phyloP scores from a whole-genome alignment of 2,888 invertebrate species.

The Caenorhabditis macrosperma region DNA sequence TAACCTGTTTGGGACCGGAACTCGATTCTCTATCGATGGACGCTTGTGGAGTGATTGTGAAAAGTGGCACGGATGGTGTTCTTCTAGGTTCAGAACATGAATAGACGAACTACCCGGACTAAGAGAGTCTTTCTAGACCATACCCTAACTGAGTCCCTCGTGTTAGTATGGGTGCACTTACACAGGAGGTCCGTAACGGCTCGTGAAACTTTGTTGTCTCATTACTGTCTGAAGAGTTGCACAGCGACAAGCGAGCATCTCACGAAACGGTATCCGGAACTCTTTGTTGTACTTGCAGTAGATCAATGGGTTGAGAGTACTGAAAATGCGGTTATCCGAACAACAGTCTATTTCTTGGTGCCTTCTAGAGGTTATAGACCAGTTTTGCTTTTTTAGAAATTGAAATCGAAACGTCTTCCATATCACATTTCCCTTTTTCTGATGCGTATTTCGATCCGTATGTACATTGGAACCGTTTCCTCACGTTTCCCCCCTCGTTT shows the following conservation, averaged over 20 bases:
- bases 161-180: conserved; percentile 52
- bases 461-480: not conserved
- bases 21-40: conserved; percentile 47
- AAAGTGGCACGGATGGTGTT: conserved; percentile 54
- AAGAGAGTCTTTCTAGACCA: conserved; percentile 24
- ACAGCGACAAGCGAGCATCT: conserved; percentile 80
- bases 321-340: conserved; percentile 53
- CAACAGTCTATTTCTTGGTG: not conserved
- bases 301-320: conserved; percentile 88
- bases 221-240: conserved; percentile 78
- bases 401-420: not conserved
- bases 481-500: not conserved
- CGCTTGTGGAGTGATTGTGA: conserved; percentile 46
- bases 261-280: conserved; percentile 80
- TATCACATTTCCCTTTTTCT: not conserved
- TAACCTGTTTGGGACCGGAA: conserved; percentile 42
- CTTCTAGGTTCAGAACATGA: conserved; percentile 43
- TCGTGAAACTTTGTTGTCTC: conserved; percentile 78
- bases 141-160: not conserved
- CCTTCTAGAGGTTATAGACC: not conserved
- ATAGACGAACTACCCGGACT: not conserved
- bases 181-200: conserved; percentile 76
- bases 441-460: not conserved
- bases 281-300: conserved; percentile 85
- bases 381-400: not conserved